phyloP scores from a whole-genome alignment of 1,140 invertebrate species.

The Drosophila bocki region DNA sequence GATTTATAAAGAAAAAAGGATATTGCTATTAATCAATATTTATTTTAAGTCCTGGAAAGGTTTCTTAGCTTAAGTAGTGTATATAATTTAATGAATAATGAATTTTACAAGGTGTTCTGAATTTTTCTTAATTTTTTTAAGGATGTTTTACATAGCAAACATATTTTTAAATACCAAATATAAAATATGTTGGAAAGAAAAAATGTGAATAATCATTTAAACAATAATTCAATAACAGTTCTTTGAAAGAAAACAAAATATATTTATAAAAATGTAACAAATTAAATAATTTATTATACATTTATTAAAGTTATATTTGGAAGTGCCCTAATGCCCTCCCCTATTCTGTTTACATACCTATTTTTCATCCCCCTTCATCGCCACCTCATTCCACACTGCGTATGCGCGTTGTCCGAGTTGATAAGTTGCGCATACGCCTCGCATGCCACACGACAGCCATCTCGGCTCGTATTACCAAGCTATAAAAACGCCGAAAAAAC shows the following conservation, averaged over 20 bases:
- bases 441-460: slow-evolving; percentile 69
- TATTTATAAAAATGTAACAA: too few relatives aligned
- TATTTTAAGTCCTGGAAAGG: background rate
- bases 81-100: background rate
- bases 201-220: too few relatives aligned
- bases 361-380: background rate
- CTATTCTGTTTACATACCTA: background rate
- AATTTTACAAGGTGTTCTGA: too few relatives aligned
- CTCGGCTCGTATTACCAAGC: slow-evolving; percentile 64
- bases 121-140: too few relatives aligned
- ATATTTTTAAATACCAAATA: too few relatives aligned
- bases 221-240: too few relatives aligned
- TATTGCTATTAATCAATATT: background rate
- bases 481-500: slow-evolving; percentile 49
- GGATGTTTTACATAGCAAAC: too few relatives aligned
- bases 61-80: background rate
- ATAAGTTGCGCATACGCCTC: slow-evolving; percentile 76
- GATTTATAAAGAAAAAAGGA: background rate
- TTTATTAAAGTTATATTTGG: too few relatives aligned
- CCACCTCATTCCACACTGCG: slow-evolving; percentile 55
- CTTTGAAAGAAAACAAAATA: too few relatives aligned
- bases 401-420: slow-evolving; percentile 58
- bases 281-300: too few relatives aligned
- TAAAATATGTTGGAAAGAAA: too few relatives aligned
- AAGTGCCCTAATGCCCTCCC: background rate